These are phyloP conservation scores for Mesocentrotus franciscanus DNA, from an alignment of 53 echinoderm and acorn worm genomes.

Conservation along the genomic window DNA sequence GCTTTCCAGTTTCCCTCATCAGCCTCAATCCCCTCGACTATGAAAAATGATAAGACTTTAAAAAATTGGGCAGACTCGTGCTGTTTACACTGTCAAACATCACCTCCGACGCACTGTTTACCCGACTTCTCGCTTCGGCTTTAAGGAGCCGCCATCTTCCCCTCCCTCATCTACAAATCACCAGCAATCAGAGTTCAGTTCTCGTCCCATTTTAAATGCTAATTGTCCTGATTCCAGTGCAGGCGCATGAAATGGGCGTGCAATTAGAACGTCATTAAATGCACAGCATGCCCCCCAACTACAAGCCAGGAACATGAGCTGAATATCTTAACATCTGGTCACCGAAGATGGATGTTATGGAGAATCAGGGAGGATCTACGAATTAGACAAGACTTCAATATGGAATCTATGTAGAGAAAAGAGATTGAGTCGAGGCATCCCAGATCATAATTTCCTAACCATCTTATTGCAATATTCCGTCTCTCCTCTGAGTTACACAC, in stretches of 20 bases:
- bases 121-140: slow-evolving; percentile 32
- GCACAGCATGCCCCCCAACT: slow-evolving; percentile 18
- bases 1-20: neutral
- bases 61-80: neutral
- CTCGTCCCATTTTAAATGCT: slow-evolving; percentile 48
- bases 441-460: neutral
- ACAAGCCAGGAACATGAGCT: neutral
- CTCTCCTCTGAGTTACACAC: neutral
- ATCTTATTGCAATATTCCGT: neutral
- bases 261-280: slow-evolving; percentile 59
- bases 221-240: slow-evolving; percentile 37
- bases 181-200: slow-evolving; percentile 43
- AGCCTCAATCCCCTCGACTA: neutral
- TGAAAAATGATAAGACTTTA: slow-evolving; percentile 13
- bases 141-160: slow-evolving; percentile 25
- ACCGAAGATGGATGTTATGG: neutral
- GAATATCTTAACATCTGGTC: slow-evolving; percentile 24
- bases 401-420: neutral
- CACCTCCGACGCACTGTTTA: slow-evolving; percentile 17
- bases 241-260: slow-evolving; percentile 39
- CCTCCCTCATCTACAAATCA: slow-evolving; percentile 42
- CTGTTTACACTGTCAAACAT: slow-evolving; percentile 50
- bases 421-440: neutral
- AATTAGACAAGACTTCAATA: neutral
- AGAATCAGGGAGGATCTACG: neutral